phyloP scores from a whole-genome alignment of 2,888 invertebrate species.

The Cordilura impudica region DNA sequence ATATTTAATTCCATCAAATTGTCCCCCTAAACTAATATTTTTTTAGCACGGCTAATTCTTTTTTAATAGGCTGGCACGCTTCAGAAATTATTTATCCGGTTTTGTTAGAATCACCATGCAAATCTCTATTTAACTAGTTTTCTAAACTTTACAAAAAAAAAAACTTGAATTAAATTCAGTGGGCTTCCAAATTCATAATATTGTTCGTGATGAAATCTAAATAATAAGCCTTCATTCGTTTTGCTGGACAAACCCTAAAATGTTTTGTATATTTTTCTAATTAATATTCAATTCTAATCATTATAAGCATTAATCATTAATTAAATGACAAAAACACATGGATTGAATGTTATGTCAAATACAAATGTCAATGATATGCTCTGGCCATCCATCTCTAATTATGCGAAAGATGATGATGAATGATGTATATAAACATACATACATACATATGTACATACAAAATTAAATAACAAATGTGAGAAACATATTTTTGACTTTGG shows the following conservation, averaged over 20 bases:
- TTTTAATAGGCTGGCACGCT: no score
- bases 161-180: not conserved
- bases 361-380: constrained; percentile 57
- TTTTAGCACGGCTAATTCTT: no score
- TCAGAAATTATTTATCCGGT: no score
- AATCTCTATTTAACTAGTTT: not conserved
- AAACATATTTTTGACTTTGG: constrained; percentile 20
- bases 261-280: constrained; percentile 40
- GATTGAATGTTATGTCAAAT: constrained; percentile 57
- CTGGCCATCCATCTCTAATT: constrained; percentile 5
- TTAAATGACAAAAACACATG: constrained; percentile 66
- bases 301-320: constrained; percentile 60
- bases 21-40: no score
- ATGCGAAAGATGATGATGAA: constrained; percentile 69
- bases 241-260: constrained; percentile 27
- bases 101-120: no score
- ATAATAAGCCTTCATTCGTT: constrained; percentile 1
- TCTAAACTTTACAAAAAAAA: not conserved
- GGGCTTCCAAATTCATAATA: not conserved
- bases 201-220: constrained; percentile 6
- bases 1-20: no score
- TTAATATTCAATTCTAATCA: constrained; percentile 43
- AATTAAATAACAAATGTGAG: constrained; percentile 58
- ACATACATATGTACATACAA: constrained; percentile 41
- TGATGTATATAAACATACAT: constrained; percentile 61